These are phyloP conservation scores for Lagopus leucura DNA, from an alignment of 2,113 vertebrate species.

Conservation along the genomic window DNA sequence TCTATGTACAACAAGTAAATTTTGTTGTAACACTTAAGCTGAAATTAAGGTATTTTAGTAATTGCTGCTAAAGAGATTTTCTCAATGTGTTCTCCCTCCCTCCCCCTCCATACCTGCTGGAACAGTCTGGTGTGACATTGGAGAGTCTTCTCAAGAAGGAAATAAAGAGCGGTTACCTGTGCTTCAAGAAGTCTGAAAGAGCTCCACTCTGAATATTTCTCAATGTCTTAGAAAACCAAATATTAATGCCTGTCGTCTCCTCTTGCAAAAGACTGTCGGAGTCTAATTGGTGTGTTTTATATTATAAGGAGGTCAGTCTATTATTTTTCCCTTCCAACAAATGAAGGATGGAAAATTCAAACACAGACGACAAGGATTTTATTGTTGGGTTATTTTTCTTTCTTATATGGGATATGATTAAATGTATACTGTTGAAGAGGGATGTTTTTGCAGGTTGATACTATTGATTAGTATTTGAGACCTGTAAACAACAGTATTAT, in stretches of 20 bases:
- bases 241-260: neutral
- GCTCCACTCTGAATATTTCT: neutral
- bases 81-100: neutral
- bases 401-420: neutral
- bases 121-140: neutral
- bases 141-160: neutral
- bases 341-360: constrained; percentile 21
- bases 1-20: neutral
- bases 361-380: neutral
- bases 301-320: neutral
- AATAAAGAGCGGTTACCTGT: neutral
- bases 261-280: neutral
- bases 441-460: neutral
- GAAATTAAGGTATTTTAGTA: neutral
- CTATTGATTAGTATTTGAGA: constrained; percentile 30
- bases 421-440: constrained; percentile 6
- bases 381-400: constrained; percentile 3
- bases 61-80: neutral
- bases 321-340: neutral
- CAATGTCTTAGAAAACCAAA: neutral
- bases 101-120: neutral
- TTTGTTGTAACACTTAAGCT: neutral
- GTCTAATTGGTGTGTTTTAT: neutral
- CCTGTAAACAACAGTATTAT: neutral
- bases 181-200: neutral